phyloP scores from a whole-genome alignment of 2,797 vertebrate genomes.

The Smutsia temminckii region DNA sequence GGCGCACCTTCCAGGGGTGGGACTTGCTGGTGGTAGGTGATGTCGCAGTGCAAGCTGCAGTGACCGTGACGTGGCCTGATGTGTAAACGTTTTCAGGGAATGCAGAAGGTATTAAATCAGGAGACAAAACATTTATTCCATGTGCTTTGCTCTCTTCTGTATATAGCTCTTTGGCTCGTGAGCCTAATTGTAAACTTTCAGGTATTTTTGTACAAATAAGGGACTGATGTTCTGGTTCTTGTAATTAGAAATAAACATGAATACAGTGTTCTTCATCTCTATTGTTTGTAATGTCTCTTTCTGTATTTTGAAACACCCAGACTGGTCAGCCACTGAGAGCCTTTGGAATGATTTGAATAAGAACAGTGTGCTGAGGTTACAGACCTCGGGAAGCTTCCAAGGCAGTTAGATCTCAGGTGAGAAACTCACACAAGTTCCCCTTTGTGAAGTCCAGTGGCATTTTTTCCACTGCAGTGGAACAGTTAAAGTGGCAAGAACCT shows the following conservation, averaged over 20 bases:
- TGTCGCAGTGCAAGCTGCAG: conserved; percentile 87
- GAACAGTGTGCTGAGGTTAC: too few species aligned
- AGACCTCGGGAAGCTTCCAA: background rate
- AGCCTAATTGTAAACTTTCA: conserved; percentile 97
- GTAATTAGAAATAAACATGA: conserved; percentile 99
- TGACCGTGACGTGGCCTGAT: conserved; percentile 88
- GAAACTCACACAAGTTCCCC: background rate
- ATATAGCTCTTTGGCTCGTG: conserved; percentile 94
- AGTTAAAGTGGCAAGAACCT: background rate
- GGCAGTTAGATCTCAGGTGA: background rate
- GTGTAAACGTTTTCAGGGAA: conserved; percentile 90
- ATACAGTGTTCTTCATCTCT: conserved; percentile 92
- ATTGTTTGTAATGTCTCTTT: background rate
- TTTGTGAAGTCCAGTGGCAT: accelerated
- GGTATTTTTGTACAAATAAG: conserved; percentile 99
- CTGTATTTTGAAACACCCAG: background rate
- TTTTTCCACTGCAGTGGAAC: too few species aligned
- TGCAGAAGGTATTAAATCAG: conserved; percentile 90
- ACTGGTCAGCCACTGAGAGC: background rate
- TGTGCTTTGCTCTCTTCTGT: conserved; percentile 95
- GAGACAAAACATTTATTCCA: conserved; percentile 90
- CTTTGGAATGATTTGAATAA: background rate
- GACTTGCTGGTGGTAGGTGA: conserved; percentile 85
- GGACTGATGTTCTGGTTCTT: conserved; percentile 99
- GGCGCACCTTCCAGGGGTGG: conserved; percentile 83